A percentile compares a stretch with the other conserved stretches of the same genome.
Conservation (phyloP, 2,888 invertebrate genomes). For the Microctonus hyperodae region DNA sequence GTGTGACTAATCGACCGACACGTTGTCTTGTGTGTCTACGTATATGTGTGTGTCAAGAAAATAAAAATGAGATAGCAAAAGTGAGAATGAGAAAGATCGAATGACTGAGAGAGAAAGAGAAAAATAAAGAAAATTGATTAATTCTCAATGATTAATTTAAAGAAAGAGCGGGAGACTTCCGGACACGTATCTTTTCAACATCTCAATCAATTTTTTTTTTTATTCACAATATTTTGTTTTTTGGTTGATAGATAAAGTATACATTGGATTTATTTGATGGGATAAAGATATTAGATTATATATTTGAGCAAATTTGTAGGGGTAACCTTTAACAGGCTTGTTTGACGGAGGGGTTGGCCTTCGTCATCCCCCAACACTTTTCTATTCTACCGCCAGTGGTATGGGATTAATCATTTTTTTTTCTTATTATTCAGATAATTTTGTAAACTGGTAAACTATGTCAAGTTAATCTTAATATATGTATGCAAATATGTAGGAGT, state of each 20-base stretch:
- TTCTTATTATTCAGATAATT: not conserved
- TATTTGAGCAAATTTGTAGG: not conserved
- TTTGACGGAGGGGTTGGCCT: constrained; percentile 36
- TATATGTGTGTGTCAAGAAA: not conserved
- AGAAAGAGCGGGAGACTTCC: constrained; percentile 15
- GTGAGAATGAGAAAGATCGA: too few species aligned
- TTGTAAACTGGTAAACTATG: not conserved
- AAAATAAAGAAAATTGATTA: too few species aligned
- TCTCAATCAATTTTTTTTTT: not conserved
- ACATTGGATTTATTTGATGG: too few species aligned
- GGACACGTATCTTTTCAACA: constrained; percentile 17
- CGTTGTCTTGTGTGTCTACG: not conserved
- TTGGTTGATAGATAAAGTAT: not conserved
- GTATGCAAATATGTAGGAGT: too few species aligned
- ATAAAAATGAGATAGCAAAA: not conserved
- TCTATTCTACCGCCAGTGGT: constrained; percentile 8
- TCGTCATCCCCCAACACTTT: constrained; percentile 17
- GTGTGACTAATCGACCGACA: constrained; percentile 38
- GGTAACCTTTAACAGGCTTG: constrained; percentile 37
- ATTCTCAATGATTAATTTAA: not conserved
- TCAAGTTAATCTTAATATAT: too few species aligned
- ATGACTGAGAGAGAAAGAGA: too few species aligned
- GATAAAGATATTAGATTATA: not conserved
- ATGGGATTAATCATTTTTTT: constrained; percentile 15
- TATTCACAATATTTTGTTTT: not conserved